Base-by-base conservation (phyloP, 2,888 invertebrate genomes). In the Diploptera punctata region DNA sequence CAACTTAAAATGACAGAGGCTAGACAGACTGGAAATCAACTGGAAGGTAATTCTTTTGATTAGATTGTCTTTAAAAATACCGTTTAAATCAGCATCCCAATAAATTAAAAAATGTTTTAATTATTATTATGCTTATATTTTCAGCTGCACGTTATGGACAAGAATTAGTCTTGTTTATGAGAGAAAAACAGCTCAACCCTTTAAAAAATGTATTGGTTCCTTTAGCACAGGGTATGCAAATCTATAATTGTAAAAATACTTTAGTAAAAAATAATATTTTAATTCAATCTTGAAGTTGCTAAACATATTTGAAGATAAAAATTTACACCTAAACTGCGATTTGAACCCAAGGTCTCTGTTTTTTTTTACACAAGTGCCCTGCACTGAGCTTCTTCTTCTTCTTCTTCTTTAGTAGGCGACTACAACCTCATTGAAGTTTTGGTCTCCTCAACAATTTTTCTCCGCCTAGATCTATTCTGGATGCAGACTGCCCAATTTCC, bases 1-100 rank as follows among this genome's bases (percentile, higher is more conserved):
- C 97, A 97, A 80, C 74, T 90, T 74, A 93, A 94, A 84, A 91
- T 98, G 89, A 89, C 92, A 0, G 92, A 97, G 80, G 97, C 98
- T 0, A 87, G 96, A 74, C 90, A 90, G 79, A 85, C 87, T n/a
- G 97, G 95, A 18, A 93, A 97, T 83, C 87, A 90, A 31, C 80
- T 94, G 1, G 93, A 94, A 80, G 84, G 89, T 89, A 81, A 77
- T n/a, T n/a, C n/a, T n/a, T n/a, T n/a, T n/a, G n/a, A n/a, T n/a
- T n/a, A n/a, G n/a, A n/a, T n/a, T n/a, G n/a, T n/a, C n/a, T n/a
- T n/a, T n/a, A n/a, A n/a, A n/a, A n/a, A n/a, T n/a, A n/a, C n/a
- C n/a, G n/a, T n/a, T n/a, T n/a, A n/a, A n/a, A n/a, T n/a, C n/a
- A 94, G 77, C 86, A 92, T 0, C 81, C 97, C 21, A 94, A 91